These are phyloP conservation scores for Cyphomyrus plagiostoma DNA, from an alignment of 2,113 vertebrate species.

Conservation along the genomic window DNA sequence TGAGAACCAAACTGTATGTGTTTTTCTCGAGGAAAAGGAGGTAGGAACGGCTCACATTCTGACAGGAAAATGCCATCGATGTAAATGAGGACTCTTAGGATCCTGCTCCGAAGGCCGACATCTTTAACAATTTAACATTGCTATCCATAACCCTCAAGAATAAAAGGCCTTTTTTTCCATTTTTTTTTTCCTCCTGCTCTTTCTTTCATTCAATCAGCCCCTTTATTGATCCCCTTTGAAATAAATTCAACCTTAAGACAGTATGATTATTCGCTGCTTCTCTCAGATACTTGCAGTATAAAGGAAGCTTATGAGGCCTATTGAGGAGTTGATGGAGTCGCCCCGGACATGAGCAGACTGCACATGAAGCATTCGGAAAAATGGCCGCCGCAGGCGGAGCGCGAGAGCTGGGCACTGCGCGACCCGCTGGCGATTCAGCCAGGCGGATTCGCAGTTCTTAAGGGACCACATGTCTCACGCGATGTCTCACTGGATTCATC, in stretches of 20 bases:
- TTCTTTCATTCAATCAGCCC: background rate
- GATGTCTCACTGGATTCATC: background rate
- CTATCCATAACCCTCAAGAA: background rate
- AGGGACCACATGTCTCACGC: background rate
- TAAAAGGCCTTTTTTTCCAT: background rate
- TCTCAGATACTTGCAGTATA: background rate
- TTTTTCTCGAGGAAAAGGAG: conserved; percentile 46
- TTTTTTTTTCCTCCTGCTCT: background rate
- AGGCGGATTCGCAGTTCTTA: background rate
- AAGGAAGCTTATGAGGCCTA: conserved; percentile 1
- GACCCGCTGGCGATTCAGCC: background rate
- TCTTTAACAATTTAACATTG: background rate
- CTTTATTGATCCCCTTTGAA: conserved; percentile 10
- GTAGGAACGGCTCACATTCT: background rate
- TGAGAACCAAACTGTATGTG: conserved; percentile 47
- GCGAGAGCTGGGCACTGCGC: background rate
- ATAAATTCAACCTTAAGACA: conserved; percentile 18
- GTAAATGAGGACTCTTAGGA: background rate
- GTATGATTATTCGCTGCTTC: background rate
- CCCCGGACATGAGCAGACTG: background rate
- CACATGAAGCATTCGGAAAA: background rate
- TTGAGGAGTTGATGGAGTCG: background rate
- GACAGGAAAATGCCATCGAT: background rate
- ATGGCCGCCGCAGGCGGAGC: background rate
- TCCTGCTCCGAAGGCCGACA: background rate